phyloP scores from a whole-genome alignment of 2,113 vertebrate species.

The Pseudopipra pipra region DNA sequence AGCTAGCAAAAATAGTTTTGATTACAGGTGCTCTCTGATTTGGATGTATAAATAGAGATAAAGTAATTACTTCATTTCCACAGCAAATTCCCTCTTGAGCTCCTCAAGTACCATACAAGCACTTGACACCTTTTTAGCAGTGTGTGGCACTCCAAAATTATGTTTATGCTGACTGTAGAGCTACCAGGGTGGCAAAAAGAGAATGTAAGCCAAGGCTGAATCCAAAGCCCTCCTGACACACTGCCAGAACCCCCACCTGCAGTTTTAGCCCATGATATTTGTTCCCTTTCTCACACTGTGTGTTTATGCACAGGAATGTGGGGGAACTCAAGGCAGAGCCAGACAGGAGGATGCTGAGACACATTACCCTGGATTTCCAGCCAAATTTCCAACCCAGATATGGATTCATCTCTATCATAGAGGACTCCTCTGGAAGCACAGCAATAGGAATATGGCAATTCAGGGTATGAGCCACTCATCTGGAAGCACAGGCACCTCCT shows the following conservation, averaged over 20 bases:
- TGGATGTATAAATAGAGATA: background rate
- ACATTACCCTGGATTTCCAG: background rate
- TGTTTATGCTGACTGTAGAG: background rate
- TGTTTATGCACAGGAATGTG: background rate
- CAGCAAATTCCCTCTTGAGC: background rate
- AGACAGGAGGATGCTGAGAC: background rate
- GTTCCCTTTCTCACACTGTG: background rate
- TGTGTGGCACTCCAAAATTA: background rate
- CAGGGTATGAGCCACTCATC: fast-evolving
- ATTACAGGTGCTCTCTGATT: background rate
- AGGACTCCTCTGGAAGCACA: background rate
- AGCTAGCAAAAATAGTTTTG: background rate
- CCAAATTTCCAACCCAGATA: background rate
- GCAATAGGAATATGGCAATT: background rate
- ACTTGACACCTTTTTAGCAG: background rate
- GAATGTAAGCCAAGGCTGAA: background rate
- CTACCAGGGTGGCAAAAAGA: background rate
- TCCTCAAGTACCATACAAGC: background rate
- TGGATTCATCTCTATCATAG: fast-evolving
- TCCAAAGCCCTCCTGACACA: background rate
- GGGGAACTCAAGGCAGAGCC: background rate
- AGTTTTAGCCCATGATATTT: background rate
- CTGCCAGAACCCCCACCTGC: background rate
- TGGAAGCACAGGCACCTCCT: background rate
- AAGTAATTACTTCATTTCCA: background rate